Evolutionary conservation across 1,140 invertebrate genomes (phyloP).

Genomic region (Lasaia peninsularis): DNA sequence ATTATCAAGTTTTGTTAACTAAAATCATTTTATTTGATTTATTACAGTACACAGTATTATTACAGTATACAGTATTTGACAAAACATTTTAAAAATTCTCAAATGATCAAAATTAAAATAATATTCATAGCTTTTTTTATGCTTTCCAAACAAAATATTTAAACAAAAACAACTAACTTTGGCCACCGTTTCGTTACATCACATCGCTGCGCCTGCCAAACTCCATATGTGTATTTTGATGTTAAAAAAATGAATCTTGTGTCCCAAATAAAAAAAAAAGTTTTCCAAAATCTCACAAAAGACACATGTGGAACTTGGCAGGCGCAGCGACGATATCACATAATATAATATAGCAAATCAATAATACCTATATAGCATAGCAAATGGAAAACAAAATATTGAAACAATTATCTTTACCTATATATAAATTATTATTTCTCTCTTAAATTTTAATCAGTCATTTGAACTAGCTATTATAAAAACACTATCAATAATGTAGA

Average conservation of each 20-base stretch:
- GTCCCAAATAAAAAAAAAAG: background rate
- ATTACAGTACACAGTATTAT: too few species aligned
- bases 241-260: background rate
- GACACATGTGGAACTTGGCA: too few species aligned
- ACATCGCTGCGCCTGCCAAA: background rate
- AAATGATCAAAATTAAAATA: background rate
- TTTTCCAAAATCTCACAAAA: background rate
- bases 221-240: background rate
- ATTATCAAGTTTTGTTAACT: too few species aligned
- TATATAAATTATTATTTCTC: too few species aligned
- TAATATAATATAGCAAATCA: constrained; percentile 12
- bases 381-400: constrained; percentile 16
- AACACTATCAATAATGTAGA: constrained; percentile 12
- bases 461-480: constrained; percentile 11
- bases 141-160: too few species aligned
- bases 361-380: constrained; percentile 13
- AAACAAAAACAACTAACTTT: background rate
- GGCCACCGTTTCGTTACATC: background rate
- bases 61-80: background rate
- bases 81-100: background rate
- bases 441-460: constrained; percentile 14
- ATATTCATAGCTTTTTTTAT: background rate
- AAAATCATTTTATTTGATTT: too few species aligned
- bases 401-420: too few species aligned
- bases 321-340: constrained; percentile 11